phyloP scores from a whole-genome alignment of 2,797 vertebrate species.

The Cottoperca gobio region DNA sequence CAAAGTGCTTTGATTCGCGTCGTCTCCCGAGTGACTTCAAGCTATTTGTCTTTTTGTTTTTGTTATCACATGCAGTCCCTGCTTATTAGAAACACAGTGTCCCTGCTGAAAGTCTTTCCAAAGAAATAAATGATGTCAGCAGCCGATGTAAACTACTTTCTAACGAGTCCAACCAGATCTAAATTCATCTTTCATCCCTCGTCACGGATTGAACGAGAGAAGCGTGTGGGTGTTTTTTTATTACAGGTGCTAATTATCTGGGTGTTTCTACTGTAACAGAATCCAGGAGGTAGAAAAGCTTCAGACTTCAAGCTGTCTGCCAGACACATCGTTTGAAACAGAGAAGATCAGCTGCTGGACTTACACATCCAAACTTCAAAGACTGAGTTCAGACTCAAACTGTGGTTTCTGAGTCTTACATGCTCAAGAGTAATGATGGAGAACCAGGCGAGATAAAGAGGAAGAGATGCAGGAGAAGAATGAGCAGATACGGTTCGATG shows the following conservation, averaged over 20 bases:
- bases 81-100: conserved; percentile 35
- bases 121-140: too few species aligned
- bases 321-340: conserved; percentile 56
- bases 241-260: conserved; percentile 9
- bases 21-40: conserved; percentile 34
- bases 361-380: conserved; percentile 61
- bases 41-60: conserved; percentile 24
- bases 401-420: conserved; percentile 32
- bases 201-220: background rate
- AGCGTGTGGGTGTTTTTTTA: background rate
- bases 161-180: conserved; percentile 1
- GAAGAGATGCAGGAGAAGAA: conserved; percentile 20
- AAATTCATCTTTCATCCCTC: conserved; percentile 8
- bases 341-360: conserved; percentile 38
- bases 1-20: conserved; percentile 41
- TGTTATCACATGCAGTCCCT: conserved; percentile 22
- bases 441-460: conserved; percentile 26
- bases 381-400: conserved; percentile 36
- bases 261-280: background rate
- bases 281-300: background rate
- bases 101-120: background rate
- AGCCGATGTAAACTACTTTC: conserved; percentile 20
- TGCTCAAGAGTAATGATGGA: conserved; percentile 41
- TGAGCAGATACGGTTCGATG: conserved; percentile 44
- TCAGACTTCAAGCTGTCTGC: conserved; percentile 20